Percentiles rank a stretch among this genome's conserved stretches.
Conservation (phyloP, 2,113 vertebrate genomes). For the Mustela lutreola region DNA sequence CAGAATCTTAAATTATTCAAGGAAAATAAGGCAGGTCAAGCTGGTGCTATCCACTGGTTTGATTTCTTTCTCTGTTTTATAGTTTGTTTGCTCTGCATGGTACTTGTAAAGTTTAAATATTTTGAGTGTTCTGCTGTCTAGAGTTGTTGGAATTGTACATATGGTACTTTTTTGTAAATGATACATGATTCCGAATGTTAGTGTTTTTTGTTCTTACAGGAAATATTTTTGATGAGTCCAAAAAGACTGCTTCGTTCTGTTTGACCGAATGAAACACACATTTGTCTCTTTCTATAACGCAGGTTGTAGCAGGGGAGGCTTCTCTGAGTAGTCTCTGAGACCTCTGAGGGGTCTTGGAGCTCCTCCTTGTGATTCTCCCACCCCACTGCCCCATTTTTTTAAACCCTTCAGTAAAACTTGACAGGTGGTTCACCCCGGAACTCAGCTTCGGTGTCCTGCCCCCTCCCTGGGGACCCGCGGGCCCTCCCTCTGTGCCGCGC, state of each 20-base stretch:
- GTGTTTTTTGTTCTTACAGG: slow-evolving; percentile 75
- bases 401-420: background rate
- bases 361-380: background rate
- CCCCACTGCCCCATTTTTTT: background rate
- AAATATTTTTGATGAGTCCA: slow-evolving; percentile 78
- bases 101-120: slow-evolving; percentile 82
- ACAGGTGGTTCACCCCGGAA: background rate
- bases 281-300: slow-evolving; percentile 62
- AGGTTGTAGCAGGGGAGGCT: background rate
- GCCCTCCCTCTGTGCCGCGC: background rate
- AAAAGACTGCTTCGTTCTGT: slow-evolving; percentile 59
- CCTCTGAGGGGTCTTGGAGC: slow-evolving; percentile 68
- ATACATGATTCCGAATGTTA: slow-evolving; percentile 76
- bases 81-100: slow-evolving; percentile 86
- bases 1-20: slow-evolving; percentile 86
- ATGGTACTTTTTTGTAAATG: slow-evolving; percentile 83
- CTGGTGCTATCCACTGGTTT: slow-evolving; percentile 83
- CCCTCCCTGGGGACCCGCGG: background rate
- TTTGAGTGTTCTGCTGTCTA: slow-evolving; percentile 80
- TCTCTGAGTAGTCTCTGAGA: slow-evolving; percentile 10
- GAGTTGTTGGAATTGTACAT: slow-evolving; percentile 78
- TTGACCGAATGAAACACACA: slow-evolving; percentile 68
- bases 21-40: slow-evolving; percentile 84
- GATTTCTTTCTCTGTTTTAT: slow-evolving; percentile 74
- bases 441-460: background rate